Evolutionary conservation across 2,797 vertebrate genomes (phyloP).

Genomic region (Choloepus didactylus): DNA sequence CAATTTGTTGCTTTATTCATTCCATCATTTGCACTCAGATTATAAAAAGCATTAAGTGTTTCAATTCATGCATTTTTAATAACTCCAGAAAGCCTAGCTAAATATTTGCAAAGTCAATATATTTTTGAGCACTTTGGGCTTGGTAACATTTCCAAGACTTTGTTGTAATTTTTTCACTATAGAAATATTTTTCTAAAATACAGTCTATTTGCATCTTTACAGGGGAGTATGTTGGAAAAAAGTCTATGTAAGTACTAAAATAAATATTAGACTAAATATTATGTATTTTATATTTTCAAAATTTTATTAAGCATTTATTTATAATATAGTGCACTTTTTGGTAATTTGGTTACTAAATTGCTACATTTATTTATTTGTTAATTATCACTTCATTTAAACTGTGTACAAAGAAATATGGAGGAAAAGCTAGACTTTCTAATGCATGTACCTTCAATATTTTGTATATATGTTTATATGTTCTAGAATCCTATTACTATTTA

Average conservation of each 20-base stretch:
- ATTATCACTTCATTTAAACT: neutral
- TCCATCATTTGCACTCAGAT: neutral
- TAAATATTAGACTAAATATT: neutral
- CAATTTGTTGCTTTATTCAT: neutral
- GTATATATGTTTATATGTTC: neutral
- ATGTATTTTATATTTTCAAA: neutral
- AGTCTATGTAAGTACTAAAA: neutral
- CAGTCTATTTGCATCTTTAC: neutral
- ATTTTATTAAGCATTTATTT: neutral
- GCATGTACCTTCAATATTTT: neutral
- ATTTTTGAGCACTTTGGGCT: neutral
- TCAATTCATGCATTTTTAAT: neutral
- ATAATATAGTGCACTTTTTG: neutral
- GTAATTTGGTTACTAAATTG: neutral
- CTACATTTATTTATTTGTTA: too few species aligned
- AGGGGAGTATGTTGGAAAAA: neutral
- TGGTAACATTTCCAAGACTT: neutral
- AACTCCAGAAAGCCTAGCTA: neutral
- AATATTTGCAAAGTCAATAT: neutral
- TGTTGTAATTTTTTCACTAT: neutral
- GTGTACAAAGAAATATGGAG: neutral
- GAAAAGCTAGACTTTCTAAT: neutral
- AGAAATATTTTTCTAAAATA: neutral
- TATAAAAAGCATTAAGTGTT: neutral
- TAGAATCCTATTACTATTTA: neutral